Base-by-base conservation (phyloP, 1,140 invertebrate species). In the Hormaphis cornu region DNA sequence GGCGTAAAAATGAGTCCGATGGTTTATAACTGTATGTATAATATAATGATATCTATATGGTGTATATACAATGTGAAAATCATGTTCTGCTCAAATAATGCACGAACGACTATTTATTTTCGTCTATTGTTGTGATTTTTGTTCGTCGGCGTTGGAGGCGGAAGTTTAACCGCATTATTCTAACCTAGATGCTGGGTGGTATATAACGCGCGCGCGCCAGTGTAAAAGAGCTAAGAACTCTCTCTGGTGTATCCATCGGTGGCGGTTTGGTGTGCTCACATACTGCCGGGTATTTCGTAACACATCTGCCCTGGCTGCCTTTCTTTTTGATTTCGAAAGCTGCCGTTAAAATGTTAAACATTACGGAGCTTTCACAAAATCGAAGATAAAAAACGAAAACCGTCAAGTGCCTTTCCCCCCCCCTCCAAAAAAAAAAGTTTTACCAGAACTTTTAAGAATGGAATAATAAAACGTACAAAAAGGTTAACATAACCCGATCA, bases 281-380 rank as follows among this genome's bases (percentile, higher is more conserved):
- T n/a, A n/a, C 61, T 66, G 61, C 42, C 61, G 61, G 61, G 61
- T 66, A 66, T 66, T 66, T 66, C 61, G 42, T 66, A 66, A 66
- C 61, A n/a, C 18, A n/a, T 50, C 24, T 63, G 61, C 61, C 42
- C 42, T 22, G 42, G 61, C 20, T 22, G 28, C 61, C 61, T 66
- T 66, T 66, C 61, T 66, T 66, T 46, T 66, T 50, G 50, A 66
- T 66, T 66, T 66, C 61, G 61, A 66, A 66, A 66, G 61, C 44
- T 66, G 28, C 30, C 26, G 28, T 48, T 16, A 28, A 66, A 8
- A 7, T n/a, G n/a, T n/a, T n/a, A n/a, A n/a, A n/a, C n/a, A n/a
- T n/a, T n/a, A 14, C 18, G 30, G 24, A 18, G 44, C 61, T 66
- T 66, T 66, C 61, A 48, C 61, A 48, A 66, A 63, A 63, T 20